A percentile compares a stretch with the other conserved stretches of the same genome.
Conservation (phyloP, 2,113 vertebrate genomes). For the Puffinus mauretanicus region DNA sequence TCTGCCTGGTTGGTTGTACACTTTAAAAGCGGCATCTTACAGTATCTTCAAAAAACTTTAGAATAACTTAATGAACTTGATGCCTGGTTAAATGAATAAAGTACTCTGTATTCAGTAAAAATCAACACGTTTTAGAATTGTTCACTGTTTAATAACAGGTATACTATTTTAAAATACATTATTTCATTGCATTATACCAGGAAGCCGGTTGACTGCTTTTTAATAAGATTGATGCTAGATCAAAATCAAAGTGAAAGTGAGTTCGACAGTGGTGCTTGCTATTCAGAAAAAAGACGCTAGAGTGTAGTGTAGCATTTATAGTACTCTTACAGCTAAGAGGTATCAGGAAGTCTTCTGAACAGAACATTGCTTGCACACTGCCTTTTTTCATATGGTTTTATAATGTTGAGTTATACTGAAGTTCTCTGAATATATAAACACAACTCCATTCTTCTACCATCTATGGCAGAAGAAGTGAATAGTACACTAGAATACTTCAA, state of each 20-base stretch:
- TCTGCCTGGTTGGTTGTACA: not conserved
- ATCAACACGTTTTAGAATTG: not conserved
- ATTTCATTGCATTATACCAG: not conserved
- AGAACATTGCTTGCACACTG: not conserved
- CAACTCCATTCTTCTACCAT: not conserved
- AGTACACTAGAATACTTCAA: not conserved
- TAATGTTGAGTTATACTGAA: not conserved
- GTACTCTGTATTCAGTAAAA: not conserved
- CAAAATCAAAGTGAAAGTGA: not conserved
- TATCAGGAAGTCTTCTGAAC: not conserved
- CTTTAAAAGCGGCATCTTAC: not conserved
- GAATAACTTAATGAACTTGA: not conserved
- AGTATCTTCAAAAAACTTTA: fast-evolving
- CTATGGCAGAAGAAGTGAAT: not conserved
- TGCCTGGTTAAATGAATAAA: not conserved
- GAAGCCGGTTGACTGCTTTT: not conserved
- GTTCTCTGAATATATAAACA: not conserved
- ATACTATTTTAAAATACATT: not conserved
- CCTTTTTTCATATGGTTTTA: not conserved
- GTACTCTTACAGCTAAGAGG: fast-evolving
- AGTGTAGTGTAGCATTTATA: conserved; percentile 54
- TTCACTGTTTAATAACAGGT: not conserved
- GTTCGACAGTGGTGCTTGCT: not conserved
- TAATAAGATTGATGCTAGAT: not conserved
- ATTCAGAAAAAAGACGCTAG: conserved; percentile 46